phyloP scores from a whole-genome alignment of 2,888 invertebrate species.

The Drosophila nigritarsus region DNA sequence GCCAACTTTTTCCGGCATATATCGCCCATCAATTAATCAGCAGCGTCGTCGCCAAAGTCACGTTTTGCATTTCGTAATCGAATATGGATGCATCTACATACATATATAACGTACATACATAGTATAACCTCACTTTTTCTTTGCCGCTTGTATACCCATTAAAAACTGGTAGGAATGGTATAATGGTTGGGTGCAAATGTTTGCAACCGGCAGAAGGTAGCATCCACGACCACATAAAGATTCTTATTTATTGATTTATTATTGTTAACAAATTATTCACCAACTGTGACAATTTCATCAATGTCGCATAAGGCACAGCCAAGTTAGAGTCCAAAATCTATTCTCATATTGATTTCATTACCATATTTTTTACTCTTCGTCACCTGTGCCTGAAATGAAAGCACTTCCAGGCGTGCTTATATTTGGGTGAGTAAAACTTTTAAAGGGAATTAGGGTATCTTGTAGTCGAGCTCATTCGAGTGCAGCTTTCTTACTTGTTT shows the following conservation, averaged over 20 bases:
- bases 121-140: constrained; percentile 22
- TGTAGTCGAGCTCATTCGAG: background rate
- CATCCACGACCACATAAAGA: no score
- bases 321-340: no score
- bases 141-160: constrained; percentile 17
- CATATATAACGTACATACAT: constrained; percentile 18
- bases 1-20: constrained; percentile 50
- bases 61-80: constrained; percentile 71
- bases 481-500: background rate
- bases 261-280: no score
- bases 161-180: background rate
- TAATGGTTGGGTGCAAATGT: background rate
- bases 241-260: no score
- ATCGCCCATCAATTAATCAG: constrained; percentile 66
- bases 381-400: no score
- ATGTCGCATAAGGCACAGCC: no score
- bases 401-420: no score
- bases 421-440: background rate
- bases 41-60: constrained; percentile 61
- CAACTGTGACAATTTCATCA: no score
- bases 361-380: no score
- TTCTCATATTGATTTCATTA: no score
- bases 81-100: constrained; percentile 24
- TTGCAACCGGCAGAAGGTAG: background rate
- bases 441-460: background rate